Conservation (phyloP, 2,797 vertebrate genomes). For the Bryconaethiops microstoma region DNA sequence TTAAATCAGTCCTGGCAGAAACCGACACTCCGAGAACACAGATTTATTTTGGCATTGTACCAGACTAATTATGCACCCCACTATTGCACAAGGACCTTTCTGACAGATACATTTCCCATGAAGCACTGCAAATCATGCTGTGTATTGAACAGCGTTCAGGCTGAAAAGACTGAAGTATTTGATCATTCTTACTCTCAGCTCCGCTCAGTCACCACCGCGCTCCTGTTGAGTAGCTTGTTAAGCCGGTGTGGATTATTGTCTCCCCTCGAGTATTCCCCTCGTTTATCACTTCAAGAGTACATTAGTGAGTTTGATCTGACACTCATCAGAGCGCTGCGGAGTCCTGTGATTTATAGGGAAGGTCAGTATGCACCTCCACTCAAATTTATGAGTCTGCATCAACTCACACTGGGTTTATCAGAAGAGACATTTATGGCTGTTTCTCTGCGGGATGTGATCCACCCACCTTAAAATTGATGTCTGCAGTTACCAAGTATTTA, state of each 20-base stretch:
- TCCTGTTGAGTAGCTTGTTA: background rate
- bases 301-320: background rate
- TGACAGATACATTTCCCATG: constrained; percentile 15
- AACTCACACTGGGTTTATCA: background rate
- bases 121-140: constrained; percentile 18
- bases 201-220: background rate
- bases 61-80: background rate
- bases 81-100: constrained; percentile 4
- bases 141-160: background rate
- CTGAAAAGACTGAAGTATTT: constrained; percentile 2
- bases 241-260: background rate
- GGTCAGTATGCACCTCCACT: background rate
- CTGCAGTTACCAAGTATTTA: too few relatives aligned
- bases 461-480: background rate
- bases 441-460: background rate
- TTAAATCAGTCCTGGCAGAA: background rate
- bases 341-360: background rate
- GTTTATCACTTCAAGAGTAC: background rate
- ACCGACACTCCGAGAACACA: background rate
- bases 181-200: background rate
- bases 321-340: background rate
- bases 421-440: background rate
- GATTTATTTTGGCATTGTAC: constrained; percentile 5
- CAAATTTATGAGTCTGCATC: background rate
- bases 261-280: background rate